phyloP scores from a whole-genome alignment of 2,797 vertebrate genomes.

The Propithecus perrieri region DNA sequence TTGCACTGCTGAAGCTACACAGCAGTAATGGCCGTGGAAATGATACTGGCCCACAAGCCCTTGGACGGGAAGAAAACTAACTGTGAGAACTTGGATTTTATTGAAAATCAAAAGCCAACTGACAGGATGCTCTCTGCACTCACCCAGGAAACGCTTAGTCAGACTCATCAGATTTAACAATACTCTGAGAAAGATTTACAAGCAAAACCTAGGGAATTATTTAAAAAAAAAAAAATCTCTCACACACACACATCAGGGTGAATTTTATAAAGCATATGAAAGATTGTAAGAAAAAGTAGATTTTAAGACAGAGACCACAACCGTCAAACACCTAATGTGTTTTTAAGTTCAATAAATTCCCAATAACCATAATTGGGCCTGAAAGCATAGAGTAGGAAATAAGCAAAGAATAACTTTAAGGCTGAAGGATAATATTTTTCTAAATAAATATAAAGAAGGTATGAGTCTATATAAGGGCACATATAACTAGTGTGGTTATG shows the following conservation, averaged over 20 bases:
- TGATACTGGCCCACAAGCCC: neutral
- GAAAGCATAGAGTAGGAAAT: slow-evolving; percentile 24
- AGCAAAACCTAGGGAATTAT: neutral
- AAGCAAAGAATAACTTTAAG: slow-evolving; percentile 33
- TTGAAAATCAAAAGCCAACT: slow-evolving; percentile 58
- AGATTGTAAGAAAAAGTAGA: neutral
- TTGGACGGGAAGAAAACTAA: neutral
- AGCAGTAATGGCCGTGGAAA: neutral
- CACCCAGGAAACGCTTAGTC: neutral
- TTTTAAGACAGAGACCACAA: neutral
- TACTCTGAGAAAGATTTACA: slow-evolving; percentile 6
- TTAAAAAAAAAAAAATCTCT: neutral
- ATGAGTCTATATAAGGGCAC: neutral
- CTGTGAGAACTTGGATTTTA: neutral
- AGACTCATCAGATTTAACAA: neutral
- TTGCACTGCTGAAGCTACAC: neutral
- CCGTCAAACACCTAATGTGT: neutral
- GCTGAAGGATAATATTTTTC: neutral
- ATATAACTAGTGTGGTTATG: neutral
- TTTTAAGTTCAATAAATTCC: slow-evolving; percentile 23
- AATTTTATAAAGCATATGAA: slow-evolving; percentile 3
- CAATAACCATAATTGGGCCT: neutral
- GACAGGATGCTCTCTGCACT: neutral
- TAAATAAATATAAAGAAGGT: neutral
- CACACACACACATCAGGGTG: neutral